phyloP scores from a whole-genome alignment of 2,888 invertebrate genomes.

The Therioaphis trifolii region DNA sequence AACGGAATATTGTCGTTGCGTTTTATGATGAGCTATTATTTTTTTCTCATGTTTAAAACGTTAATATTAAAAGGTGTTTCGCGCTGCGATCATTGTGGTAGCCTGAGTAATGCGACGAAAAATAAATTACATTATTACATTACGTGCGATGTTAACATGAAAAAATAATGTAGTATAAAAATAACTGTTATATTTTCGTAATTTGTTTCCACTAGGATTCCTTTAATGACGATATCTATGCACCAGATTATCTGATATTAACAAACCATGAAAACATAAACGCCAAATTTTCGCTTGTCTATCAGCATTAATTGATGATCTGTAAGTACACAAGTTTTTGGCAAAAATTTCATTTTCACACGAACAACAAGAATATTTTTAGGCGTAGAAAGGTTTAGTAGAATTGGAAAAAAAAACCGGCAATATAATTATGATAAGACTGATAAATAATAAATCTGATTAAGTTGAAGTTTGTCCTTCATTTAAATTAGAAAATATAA shows the following conservation, averaged over 20 bases:
- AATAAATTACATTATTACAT: background rate
- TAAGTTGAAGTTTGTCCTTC: too few species aligned
- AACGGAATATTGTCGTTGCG: background rate
- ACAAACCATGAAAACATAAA: background rate
- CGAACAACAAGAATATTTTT: background rate
- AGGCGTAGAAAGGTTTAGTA: too few species aligned
- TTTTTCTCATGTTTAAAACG: background rate
- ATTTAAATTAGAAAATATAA: too few species aligned
- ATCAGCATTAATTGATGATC: constrained; percentile 16
- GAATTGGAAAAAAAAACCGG: too few species aligned
- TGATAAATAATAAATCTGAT: too few species aligned
- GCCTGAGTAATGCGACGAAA: too few species aligned
- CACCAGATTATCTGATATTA: background rate
- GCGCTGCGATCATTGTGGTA: too few species aligned
- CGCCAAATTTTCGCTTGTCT: background rate
- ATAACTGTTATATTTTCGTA: constrained; percentile 42
- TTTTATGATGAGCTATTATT: background rate
- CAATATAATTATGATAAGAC: too few species aligned
- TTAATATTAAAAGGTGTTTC: background rate
- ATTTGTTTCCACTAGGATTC: constrained; percentile 1
- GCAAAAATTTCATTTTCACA: background rate
- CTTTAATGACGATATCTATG: background rate
- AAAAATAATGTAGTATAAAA: constrained; percentile 34
- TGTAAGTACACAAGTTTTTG: background rate
- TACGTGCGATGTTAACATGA: background rate